Conservation (phyloP, 1,140 invertebrate genomes). For the Microvelia longipes region DNA sequence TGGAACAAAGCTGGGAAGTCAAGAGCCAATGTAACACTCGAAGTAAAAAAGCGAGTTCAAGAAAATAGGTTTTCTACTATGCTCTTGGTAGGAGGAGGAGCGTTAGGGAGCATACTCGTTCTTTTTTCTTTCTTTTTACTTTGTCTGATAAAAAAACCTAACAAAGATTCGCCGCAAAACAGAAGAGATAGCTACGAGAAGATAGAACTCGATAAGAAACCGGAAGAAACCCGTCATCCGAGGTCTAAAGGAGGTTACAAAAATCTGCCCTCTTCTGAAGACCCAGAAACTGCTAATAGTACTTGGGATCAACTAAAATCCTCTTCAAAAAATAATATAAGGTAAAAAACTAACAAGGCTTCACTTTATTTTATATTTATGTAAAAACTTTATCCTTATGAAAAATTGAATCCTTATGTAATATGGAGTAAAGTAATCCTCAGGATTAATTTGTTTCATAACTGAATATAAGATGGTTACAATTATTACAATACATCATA, state of each 20-base stretch:
- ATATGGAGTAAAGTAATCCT: no score
- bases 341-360: background rate
- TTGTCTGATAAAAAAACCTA: constrained; percentile 34
- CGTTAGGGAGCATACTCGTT: constrained; percentile 40
- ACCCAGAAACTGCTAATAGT: constrained; percentile 31
- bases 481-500: no score
- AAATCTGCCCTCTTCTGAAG: constrained; percentile 32
- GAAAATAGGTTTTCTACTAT: constrained; percentile 32
- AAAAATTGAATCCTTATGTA: no score
- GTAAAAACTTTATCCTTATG: no score
- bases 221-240: constrained; percentile 20
- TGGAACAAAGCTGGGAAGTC: constrained; percentile 56
- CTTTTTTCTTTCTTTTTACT: constrained; percentile 41
- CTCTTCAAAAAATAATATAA: background rate
- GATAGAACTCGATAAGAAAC: constrained; percentile 48
- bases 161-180: constrained; percentile 21
- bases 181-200: constrained; percentile 49
- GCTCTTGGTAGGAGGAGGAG: constrained; percentile 36
- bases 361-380: no score
- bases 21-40: constrained; percentile 49
- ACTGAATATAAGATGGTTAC: no score
- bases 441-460: no score
- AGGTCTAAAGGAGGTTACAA: constrained; percentile 52
- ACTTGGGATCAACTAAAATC: background rate
- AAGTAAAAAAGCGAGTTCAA: constrained; percentile 35